phyloP scores from a whole-genome alignment of 1,140 invertebrate species.

The Mycetomoellerius zeteki region DNA sequence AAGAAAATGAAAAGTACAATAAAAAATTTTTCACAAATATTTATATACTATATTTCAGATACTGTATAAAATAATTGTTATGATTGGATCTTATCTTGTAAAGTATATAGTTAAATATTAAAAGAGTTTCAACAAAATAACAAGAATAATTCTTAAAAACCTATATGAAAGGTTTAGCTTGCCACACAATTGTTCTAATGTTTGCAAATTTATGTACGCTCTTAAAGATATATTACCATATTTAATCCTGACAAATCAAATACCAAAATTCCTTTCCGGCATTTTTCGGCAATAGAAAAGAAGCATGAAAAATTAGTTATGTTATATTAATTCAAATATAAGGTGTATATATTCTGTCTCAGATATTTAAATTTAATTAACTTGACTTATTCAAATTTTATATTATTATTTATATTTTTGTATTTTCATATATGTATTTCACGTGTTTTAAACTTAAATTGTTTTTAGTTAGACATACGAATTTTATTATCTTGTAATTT shows the following conservation, averaged over 20 bases:
- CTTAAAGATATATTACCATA: too few species aligned
- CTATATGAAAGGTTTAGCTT: background rate
- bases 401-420: background rate
- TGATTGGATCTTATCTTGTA: background rate
- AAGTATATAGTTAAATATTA: background rate
- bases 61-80: background rate
- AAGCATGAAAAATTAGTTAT: background rate
- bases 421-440: background rate
- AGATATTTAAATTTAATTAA: background rate
- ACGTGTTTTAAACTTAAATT: background rate
- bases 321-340: background rate
- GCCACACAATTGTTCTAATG: background rate
- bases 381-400: background rate
- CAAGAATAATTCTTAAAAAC: background rate
- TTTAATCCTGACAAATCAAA: too few species aligned
- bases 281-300: too few species aligned
- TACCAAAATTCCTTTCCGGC: too few species aligned
- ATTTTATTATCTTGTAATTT: background rate
- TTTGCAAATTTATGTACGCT: background rate
- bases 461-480: background rate
- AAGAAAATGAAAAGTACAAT: background rate
- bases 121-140: background rate
- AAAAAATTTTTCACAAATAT: background rate
- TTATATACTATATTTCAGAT: background rate
- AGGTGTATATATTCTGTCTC: background rate